Evolutionary conservation across 2,888 invertebrate species (phyloP), one percentile per base, ranked within the genome.

Genomic region (Tetragnatha montana): DNA sequence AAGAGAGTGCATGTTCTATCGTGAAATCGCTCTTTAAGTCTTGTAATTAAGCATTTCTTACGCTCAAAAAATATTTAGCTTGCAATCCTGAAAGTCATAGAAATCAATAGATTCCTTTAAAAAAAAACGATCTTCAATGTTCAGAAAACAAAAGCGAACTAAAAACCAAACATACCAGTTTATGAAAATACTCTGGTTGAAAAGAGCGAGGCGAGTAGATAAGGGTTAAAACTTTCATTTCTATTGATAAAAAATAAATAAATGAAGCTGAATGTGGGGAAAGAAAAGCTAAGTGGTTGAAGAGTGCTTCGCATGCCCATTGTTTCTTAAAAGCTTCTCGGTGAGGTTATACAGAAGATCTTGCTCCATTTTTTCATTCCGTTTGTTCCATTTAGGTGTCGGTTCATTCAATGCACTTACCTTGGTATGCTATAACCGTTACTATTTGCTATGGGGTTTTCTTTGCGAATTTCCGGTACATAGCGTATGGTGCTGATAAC

Each of bases 321-420:
- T 69, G 81, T 81, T 71, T 81, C 81, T 81, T 70, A 70, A 71
- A 70, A 81, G 81, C 68, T 81, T 81, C 49, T 49, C 49, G 47
- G 47, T 19, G 12, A 70, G 71, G 19, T 21, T 71, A 8, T 49
- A n/a, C 47, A 81, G 69, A 70, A 70, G 49, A 69, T 17, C 10
- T 10, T 14, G 12, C 19, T 71, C 35, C 49, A 81, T 70, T 49
- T 81, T 69, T 69, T 35, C 68, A 70, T 19, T 71, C 12, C 70
- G 49, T 76, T 50, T 76, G 50, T 76, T n/a, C 17, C 8, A 35
- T 76, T n/a, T 50, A n/a, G 50, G 50, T 50, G 50, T 76, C 47
- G 19, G 50, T 76, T 76, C 19, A 49, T 35, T 71, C 19, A 76
- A 47, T 14, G 35, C 22, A 76, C 47, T 6, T 49, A 49, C 49